Percentiles rank a stretch among this genome's conserved stretches.
Conservation (phyloP, 1,140 invertebrate species). For the Drosophila subobscura region DNA sequence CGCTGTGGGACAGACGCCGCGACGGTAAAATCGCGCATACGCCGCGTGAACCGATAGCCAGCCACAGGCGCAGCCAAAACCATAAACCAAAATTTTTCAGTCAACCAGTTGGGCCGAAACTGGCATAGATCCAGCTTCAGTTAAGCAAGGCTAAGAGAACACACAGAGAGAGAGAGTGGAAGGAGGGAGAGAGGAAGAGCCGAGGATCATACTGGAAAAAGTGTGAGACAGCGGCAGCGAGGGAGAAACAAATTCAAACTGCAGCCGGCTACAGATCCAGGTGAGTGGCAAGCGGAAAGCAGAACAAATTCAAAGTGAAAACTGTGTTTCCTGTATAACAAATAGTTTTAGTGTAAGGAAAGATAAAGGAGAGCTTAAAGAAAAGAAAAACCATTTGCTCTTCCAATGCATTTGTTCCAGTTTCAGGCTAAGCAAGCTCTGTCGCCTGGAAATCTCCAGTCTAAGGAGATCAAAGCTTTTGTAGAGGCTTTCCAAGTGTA, state of each 20-base stretch:
- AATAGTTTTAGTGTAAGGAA: no score
- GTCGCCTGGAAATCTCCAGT: no score
- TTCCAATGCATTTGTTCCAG: no score
- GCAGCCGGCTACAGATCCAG: constrained; percentile 68
- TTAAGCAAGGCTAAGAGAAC: background rate
- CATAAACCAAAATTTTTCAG: background rate
- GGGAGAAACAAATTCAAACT: constrained; percentile 54
- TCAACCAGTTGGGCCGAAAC: constrained; percentile 1
- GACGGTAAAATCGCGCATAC: constrained; percentile 68
- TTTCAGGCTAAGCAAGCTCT: no score
- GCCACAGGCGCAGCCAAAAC: constrained; percentile 9
- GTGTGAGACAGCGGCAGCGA: constrained; percentile 37
- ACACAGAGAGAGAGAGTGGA: background rate
- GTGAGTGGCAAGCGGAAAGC: constrained; percentile 30
- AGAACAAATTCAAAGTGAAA: no score
- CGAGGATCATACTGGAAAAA: constrained; percentile 20
- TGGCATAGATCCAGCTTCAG: constrained; percentile 1
- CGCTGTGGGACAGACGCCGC: constrained; percentile 51
- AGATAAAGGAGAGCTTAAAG: no score
- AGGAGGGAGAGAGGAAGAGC: constrained; percentile 1
- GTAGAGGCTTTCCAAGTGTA: no score
- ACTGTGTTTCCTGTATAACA: no score
- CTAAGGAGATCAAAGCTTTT: no score
- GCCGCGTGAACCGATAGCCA: constrained; percentile 60
- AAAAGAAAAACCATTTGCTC: no score